Percentiles rank a stretch among this genome's conserved stretches.
These are phyloP conservation scores for Okamejei kenojei DNA, from an alignment of 2,797 vertebrate genomes.

Conservation along the genomic window DNA sequence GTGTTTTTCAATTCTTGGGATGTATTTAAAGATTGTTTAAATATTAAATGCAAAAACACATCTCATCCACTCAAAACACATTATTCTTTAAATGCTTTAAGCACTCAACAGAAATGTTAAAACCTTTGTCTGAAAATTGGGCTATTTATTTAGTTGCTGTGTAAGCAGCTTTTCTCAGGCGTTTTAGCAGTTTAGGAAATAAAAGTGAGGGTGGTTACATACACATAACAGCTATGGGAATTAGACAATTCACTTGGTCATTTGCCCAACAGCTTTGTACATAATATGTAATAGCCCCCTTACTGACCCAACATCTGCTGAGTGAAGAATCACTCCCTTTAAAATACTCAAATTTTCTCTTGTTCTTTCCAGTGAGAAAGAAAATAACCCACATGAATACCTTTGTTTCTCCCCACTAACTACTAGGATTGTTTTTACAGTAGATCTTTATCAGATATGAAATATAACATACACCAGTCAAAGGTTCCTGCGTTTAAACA, in stretches of 20 bases:
- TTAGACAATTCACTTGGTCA: slow-evolving; percentile 36
- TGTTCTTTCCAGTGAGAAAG: background rate
- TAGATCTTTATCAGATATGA: background rate
- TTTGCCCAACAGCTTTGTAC: slow-evolving; percentile 31
- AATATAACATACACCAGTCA: background rate
- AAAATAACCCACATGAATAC: background rate
- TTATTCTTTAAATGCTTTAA: slow-evolving; percentile 24
- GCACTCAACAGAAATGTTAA: slow-evolving; percentile 21
- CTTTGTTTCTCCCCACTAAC: background rate
- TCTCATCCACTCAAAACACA: background rate
- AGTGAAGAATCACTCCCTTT: slow-evolving; percentile 21
- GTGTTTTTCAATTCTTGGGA: background rate
- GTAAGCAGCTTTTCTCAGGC: slow-evolving; percentile 27
- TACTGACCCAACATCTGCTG: slow-evolving; percentile 27
- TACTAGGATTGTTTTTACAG: background rate
- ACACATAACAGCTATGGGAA: slow-evolving; percentile 36
- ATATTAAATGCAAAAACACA: slow-evolving; percentile 1
- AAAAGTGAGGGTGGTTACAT: slow-evolving; percentile 28
- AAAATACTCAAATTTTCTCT: slow-evolving; percentile 25
- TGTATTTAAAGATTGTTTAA: background rate
- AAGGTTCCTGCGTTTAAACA: background rate
- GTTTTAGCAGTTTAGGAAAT: slow-evolving; percentile 29
- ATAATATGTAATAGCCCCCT: slow-evolving; percentile 25
- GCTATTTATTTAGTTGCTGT: slow-evolving; percentile 26
- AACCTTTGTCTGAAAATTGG: background rate